Percentiles rank a stretch among this genome's conserved stretches.
These are phyloP conservation scores for Microcebus tavaratra DNA, from an alignment of 2,113 vertebrate species.

Conservation along the genomic window DNA sequence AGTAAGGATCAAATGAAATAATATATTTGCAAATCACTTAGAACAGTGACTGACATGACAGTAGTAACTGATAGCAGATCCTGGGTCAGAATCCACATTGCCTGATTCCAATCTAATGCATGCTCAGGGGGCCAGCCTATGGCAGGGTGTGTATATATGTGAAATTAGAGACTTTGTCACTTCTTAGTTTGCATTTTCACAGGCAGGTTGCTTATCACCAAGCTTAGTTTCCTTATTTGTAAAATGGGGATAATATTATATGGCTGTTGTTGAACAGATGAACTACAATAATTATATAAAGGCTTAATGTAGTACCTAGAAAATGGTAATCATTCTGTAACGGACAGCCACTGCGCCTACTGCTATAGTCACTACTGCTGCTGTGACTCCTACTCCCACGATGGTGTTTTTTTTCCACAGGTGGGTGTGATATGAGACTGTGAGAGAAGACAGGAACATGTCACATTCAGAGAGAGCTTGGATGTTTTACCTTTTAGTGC, in stretches of 20 bases:
- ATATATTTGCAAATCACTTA: neutral
- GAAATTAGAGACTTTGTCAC: neutral
- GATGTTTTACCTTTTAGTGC: neutral
- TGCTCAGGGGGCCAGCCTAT: neutral
- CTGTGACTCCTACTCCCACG: neutral
- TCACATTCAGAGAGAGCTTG: fast-evolving
- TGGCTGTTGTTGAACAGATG: neutral
- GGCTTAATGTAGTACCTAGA: neutral
- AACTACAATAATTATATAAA: neutral
- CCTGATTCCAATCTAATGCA: neutral
- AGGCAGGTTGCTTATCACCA: neutral
- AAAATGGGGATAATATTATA: neutral
- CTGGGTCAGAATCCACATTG: neutral
- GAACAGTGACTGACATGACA: too few species aligned
- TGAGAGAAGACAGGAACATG: neutral
- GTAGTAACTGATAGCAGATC: neutral
- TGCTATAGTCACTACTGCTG: too few species aligned
- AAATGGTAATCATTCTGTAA: neutral
- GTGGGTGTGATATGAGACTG: neutral
- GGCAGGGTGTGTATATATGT: neutral
- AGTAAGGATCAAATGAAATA: neutral
- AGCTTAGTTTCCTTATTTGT: neutral
- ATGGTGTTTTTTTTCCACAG: neutral
- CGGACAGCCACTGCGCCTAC: neutral
- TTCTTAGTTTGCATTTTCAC: neutral